Conservation (phyloP, 2,797 vertebrate species). For the Diglossa cyanea region DNA sequence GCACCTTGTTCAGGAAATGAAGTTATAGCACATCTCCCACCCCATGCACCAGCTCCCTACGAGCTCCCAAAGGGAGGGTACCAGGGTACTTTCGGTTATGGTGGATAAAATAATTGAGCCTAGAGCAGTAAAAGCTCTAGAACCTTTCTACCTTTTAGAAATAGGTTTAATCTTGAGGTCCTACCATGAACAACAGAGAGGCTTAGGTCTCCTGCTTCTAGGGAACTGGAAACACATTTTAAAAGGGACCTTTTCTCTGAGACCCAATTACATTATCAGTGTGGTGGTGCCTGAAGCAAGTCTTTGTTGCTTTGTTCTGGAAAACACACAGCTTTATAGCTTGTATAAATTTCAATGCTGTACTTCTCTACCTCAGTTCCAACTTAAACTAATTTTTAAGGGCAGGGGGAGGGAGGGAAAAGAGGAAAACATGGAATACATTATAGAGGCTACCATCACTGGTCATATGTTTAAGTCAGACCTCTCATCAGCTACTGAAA, state of each 20-base stretch:
- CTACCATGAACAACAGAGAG: not conserved
- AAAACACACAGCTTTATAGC: not conserved
- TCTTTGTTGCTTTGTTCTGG: not conserved
- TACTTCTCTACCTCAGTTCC: not conserved
- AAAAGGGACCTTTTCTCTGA: not conserved
- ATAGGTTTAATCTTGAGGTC: not conserved
- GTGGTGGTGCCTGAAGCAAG: not conserved
- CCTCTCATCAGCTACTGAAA: not conserved
- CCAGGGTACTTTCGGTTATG: not conserved
- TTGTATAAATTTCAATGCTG: not conserved
- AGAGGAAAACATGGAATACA: not conserved
- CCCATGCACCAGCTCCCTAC: not conserved
- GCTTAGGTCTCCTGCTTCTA: not conserved
- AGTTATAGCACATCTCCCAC: not conserved
- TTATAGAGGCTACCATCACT: not conserved
- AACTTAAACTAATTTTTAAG: not conserved
- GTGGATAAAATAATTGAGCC: not conserved
- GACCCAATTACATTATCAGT: not conserved
- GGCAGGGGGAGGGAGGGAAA: not conserved
- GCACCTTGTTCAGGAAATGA: not conserved
- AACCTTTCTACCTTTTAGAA: not conserved
- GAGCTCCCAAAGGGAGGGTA: not conserved
- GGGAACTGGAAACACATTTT: not conserved
- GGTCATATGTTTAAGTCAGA: not conserved
- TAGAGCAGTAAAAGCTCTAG: not conserved